Evolutionary conservation across 1,140 invertebrate species (phyloP).

Genomic region (Anadara kagoshimensis): DNA sequence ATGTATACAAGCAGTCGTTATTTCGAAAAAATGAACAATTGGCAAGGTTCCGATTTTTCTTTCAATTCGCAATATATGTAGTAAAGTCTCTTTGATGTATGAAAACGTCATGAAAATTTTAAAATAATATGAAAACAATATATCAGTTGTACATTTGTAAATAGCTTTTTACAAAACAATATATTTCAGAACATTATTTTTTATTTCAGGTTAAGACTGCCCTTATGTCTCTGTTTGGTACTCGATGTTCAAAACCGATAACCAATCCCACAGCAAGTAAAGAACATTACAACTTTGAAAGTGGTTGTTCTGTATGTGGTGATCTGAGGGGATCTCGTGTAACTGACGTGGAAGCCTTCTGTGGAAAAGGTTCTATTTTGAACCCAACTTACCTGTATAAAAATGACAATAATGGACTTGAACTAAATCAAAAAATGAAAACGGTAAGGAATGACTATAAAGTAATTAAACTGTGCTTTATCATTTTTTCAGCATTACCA

Average conservation of each 20-base stretch:
- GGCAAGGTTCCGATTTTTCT: too few relatives aligned
- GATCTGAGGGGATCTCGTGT: constrained; percentile 9
- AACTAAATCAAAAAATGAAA: constrained; percentile 10
- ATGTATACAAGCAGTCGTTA: too few relatives aligned
- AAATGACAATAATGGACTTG: constrained; percentile 3
- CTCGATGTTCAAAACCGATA: constrained; percentile 47
- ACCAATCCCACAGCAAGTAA: constrained; percentile 31
- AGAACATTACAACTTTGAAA: constrained; percentile 37
- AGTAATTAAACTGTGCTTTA: background rate
- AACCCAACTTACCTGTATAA: constrained; percentile 53
- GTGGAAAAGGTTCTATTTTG: constrained; percentile 49
- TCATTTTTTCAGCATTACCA: background rate
- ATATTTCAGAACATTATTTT: too few relatives aligned
- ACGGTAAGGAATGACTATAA: constrained; percentile 14
- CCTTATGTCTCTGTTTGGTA: constrained; percentile 43
- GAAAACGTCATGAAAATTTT: too few relatives aligned
- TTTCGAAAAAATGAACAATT: too few relatives aligned
- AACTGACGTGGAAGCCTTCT: constrained; percentile 54
- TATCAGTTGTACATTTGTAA: too few relatives aligned
- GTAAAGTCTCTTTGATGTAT: too few relatives aligned
- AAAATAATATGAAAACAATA: too few relatives aligned
- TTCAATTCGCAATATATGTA: too few relatives aligned
- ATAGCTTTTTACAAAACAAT: too few relatives aligned
- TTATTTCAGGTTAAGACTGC: constrained; percentile 34
- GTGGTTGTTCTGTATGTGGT: background rate